Evolutionary conservation across 1,140 invertebrate species (phyloP).

Genomic region (honey bee (Apis mellifera)): DNA sequence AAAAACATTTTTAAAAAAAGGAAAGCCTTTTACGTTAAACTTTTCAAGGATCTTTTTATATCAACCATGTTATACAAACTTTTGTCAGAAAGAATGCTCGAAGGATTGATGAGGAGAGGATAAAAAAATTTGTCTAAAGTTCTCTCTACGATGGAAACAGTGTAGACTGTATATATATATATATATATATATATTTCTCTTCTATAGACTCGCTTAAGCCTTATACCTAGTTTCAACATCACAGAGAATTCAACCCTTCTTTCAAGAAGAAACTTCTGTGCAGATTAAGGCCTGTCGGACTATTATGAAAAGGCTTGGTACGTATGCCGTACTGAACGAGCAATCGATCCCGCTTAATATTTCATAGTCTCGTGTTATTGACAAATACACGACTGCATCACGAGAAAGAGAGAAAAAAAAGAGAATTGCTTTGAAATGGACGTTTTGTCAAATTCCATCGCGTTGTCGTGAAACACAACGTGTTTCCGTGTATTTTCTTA

Average conservation of each 20-base stretch:
- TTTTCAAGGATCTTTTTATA: slow-evolving; percentile 4
- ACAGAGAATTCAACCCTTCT: slow-evolving; percentile 3
- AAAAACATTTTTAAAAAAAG: not conserved
- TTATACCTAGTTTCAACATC: not conserved
- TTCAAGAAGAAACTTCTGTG: not conserved
- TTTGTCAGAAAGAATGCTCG: slow-evolving; percentile 4
- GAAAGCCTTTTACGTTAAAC: not conserved
- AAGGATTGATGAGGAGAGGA: not conserved
- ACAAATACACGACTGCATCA: not conserved
- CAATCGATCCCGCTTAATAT: slow-evolving; percentile 15
- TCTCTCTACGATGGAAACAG: not conserved
- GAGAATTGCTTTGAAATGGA: not conserved
- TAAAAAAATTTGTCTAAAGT: slow-evolving; percentile 2
- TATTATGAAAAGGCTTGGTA: not conserved
- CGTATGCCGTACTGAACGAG: not conserved
- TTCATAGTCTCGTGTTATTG: not conserved
- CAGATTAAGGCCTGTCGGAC: slow-evolving; percentile 13
- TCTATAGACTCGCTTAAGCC: not conserved
- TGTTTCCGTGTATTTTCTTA: too few species aligned
- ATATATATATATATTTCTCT: not conserved
- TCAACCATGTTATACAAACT: slow-evolving; percentile 7
- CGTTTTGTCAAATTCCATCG: not conserved
- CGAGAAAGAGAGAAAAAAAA: not conserved
- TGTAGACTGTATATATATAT: too few species aligned
- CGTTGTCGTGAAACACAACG: not conserved